phyloP scores from a whole-genome alignment of 2,113 vertebrate genomes.

The Archilochus colubris region DNA sequence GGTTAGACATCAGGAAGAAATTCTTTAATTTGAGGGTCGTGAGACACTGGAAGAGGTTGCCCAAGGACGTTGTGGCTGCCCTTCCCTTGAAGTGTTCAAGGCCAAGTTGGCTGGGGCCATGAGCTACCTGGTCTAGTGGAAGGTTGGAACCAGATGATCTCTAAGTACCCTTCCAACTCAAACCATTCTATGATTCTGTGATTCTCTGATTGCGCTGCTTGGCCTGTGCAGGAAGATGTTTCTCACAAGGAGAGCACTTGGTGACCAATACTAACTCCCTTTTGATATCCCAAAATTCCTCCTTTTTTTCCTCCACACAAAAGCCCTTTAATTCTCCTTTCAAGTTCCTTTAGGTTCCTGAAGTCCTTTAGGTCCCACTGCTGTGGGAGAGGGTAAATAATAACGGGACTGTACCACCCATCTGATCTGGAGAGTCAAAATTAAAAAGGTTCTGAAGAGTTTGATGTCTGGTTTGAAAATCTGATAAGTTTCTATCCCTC shows the following conservation, averaged over 20 bases:
- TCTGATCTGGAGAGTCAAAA: background rate
- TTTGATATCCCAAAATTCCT: background rate
- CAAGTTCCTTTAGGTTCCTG: background rate
- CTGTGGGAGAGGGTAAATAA: background rate
- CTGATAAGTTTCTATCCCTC: background rate
- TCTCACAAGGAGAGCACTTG: background rate
- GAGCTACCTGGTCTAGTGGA: too few species aligned
- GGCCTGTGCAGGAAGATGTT: background rate
- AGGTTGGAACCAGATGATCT: too few species aligned
- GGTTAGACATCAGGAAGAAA: too few species aligned
- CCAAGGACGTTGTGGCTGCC: too few species aligned
- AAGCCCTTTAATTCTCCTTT: background rate
- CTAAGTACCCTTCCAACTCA: too few species aligned
- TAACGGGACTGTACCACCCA: background rate
- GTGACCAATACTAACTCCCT: background rate
- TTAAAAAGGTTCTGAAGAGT: background rate
- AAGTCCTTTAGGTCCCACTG: background rate
- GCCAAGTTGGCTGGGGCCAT: too few species aligned
- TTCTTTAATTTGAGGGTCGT: too few species aligned
- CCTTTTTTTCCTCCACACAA: background rate
- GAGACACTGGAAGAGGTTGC: too few species aligned
- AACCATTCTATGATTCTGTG: too few species aligned
- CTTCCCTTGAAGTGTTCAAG: too few species aligned
- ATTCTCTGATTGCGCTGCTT: background rate
- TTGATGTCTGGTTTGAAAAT: background rate